Percentiles rank a stretch among this genome's conserved stretches.
phyloP scores from a whole-genome alignment of 53 echinoderm and acorn worm species.

The Holothuria scabra region DNA sequence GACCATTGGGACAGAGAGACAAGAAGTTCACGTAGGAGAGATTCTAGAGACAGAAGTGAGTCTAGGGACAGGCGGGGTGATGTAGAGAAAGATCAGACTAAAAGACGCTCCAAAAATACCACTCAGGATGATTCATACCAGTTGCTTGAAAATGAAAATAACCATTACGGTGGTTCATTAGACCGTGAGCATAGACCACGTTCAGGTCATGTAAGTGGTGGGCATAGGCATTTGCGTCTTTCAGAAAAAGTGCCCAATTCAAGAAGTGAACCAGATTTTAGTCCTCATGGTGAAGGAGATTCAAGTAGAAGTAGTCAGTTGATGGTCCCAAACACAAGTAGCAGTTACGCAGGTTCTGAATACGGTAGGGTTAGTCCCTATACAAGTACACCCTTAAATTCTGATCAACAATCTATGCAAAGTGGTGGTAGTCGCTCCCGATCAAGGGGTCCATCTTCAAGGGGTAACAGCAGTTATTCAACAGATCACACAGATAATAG shows the following conservation, averaged over 20 bases:
- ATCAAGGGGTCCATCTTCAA: background rate
- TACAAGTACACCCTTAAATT: constrained; percentile 18
- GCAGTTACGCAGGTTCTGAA: constrained; percentile 15
- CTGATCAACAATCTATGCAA: constrained; percentile 4
- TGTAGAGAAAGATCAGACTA: no score
- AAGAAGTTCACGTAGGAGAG: no score
- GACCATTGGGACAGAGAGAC: background rate
- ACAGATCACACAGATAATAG: background rate
- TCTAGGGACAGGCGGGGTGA: no score
- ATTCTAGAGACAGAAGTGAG: no score
- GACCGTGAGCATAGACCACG: constrained; percentile 29
- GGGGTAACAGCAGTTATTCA: background rate
- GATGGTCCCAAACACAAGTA: background rate
- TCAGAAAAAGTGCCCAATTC: constrained; percentile 11
- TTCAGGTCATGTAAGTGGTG: background rate
- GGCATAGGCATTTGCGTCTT: no score
- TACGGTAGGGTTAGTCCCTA: background rate
- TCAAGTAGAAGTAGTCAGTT: constrained; percentile 1
- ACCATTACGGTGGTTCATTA: background rate
- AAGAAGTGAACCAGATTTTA: constrained; percentile 21
- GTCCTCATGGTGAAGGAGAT: constrained; percentile 33
- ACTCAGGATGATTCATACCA: no score
- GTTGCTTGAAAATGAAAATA: background rate
- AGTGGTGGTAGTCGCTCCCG: background rate
- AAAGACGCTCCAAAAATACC: no score